phyloP scores from a whole-genome alignment of 1,140 invertebrate genomes.

The Maconellicoccus hirsutus region DNA sequence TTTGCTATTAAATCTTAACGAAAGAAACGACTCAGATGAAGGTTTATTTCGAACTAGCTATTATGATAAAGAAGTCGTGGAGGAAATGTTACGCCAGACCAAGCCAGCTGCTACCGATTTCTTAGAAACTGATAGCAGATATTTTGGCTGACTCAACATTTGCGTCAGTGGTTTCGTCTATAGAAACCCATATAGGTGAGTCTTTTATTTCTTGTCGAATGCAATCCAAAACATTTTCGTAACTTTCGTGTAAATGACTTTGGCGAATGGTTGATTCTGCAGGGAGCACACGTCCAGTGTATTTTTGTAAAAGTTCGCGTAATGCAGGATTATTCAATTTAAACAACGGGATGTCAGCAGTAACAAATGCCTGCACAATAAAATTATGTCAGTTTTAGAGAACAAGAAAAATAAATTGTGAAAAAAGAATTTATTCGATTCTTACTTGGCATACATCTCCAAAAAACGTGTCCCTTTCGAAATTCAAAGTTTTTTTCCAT shows the following conservation, averaged over 20 bases:
- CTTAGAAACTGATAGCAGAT: too few species aligned
- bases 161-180: too few species aligned
- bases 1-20: too few species aligned
- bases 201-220: constrained; percentile 14
- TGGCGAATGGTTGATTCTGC: constrained; percentile 1
- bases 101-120: too few species aligned
- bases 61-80: too few species aligned
- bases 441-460: constrained; percentile 7
- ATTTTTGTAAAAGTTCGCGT: constrained; percentile 10
- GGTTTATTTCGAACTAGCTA: too few species aligned
- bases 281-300: background rate
- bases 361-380: constrained; percentile 14
- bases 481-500: background rate
- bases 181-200: background rate
- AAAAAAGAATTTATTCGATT: constrained; percentile 1
- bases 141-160: too few species aligned
- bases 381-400: background rate
- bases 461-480: background rate
- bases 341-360: constrained; percentile 13
- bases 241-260: constrained; percentile 18
- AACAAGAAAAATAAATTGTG: background rate
- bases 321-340: constrained; percentile 20
- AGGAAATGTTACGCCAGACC: too few species aligned
- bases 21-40: too few species aligned
- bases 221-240: background rate